phyloP scores from a whole-genome alignment of 2,113 vertebrate genomes.

The Pterophyllum scalare region DNA sequence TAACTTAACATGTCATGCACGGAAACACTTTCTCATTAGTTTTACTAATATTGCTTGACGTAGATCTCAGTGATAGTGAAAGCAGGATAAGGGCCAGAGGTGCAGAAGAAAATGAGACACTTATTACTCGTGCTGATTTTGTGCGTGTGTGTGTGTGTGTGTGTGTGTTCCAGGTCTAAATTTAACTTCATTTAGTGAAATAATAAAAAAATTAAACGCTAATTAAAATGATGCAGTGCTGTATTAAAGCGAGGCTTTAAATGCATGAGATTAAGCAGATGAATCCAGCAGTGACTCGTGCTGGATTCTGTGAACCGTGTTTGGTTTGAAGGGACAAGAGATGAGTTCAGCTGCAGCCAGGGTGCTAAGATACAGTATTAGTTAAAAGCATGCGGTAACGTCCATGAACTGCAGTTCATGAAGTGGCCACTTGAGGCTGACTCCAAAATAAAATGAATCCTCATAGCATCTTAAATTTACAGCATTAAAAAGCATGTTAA shows the following conservation, averaged over 20 bases:
- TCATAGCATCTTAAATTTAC: rapidly evolving
- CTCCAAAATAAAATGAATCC: neutral
- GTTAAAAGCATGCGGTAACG: neutral
- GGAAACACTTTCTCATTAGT: neutral
- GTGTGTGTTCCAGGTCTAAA: neutral
- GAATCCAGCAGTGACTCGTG: neutral
- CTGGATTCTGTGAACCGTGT: neutral
- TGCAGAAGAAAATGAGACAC: neutral
- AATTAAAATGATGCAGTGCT: neutral
- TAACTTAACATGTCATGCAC: neutral
- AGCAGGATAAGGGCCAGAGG: neutral
- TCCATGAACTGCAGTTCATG: neutral
- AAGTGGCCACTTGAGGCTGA: neutral
- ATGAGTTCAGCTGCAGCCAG: neutral
- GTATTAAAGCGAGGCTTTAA: neutral
- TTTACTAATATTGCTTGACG: neutral
- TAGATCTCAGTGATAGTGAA: neutral
- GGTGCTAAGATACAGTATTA: neutral
- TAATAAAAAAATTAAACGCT: neutral
- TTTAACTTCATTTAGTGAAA: neutral
- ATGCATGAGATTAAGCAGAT: neutral
- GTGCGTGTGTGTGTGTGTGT: neutral
- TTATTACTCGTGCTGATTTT: too few relatives aligned
- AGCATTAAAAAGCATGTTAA: neutral
- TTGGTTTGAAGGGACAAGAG: neutral